Evolutionary conservation across 2,888 invertebrate genomes (phyloP).

Genomic region (Apamea sordens): DNA sequence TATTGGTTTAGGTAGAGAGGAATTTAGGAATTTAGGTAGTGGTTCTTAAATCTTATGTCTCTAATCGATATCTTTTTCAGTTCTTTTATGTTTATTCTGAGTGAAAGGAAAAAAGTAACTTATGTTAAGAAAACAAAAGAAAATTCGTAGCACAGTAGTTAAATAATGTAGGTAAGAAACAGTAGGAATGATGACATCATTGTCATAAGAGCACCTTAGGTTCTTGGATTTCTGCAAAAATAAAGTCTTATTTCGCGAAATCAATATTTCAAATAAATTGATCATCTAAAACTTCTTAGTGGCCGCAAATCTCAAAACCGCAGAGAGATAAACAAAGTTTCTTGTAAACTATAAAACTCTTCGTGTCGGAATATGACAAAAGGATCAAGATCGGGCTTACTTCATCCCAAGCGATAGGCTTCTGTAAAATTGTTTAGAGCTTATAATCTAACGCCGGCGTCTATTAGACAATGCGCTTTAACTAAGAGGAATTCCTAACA

Average conservation of each 20-base stretch:
- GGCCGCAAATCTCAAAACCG: conserved; percentile 30
- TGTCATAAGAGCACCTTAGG: background rate
- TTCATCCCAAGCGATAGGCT: conserved; percentile 49
- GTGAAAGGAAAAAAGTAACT: background rate
- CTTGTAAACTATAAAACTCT: conserved; percentile 38
- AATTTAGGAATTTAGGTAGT: conserved; percentile 41
- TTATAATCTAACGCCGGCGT: conserved; percentile 82
- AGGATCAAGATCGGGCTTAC: conserved; percentile 48
- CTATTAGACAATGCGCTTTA: conserved; percentile 77
- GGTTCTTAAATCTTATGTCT: conserved; percentile 7
- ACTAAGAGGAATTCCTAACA: conserved; percentile 68
- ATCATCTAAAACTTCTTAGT: conserved; percentile 2
- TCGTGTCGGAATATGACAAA: conserved; percentile 49
- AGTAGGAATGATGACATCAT: background rate
- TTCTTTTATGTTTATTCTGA: background rate
- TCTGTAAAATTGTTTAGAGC: conserved; percentile 60
- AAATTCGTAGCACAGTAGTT: background rate
- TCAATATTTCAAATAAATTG: background rate
- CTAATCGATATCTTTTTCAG: conserved; percentile 3
- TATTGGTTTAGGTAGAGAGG: conserved; percentile 25
- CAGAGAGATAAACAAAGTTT: conserved; percentile 34
- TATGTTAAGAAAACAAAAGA: background rate
- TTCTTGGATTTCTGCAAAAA: background rate
- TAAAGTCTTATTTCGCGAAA: background rate
- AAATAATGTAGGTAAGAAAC: background rate